Percentiles rank a stretch among this genome's conserved stretches.
These are phyloP conservation scores for Nymphalis urticae DNA, from an alignment of 2,888 invertebrate species.

Conservation along the genomic window DNA sequence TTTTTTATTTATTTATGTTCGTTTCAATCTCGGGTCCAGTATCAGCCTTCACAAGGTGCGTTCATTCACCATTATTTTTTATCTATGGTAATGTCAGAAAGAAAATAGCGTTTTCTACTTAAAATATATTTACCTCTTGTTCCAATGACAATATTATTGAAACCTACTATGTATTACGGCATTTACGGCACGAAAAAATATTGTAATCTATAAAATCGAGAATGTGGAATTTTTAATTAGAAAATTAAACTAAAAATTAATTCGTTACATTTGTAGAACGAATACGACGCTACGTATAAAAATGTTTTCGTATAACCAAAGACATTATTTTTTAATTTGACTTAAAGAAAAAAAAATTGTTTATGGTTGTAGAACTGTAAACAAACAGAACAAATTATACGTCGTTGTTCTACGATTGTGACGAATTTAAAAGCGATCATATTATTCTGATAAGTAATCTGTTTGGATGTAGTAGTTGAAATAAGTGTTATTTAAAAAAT, in stretches of 20 bases:
- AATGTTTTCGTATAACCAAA: neutral
- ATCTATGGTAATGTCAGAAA: slow-evolving; percentile 30
- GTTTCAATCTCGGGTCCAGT: slow-evolving; percentile 58
- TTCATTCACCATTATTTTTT: slow-evolving; percentile 37
- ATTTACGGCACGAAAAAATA: neutral
- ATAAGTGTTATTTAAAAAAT: slow-evolving; percentile 13
- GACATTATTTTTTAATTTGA: too few relatives aligned
- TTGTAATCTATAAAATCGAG: too few relatives aligned
- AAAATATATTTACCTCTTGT: slow-evolving; percentile 53
- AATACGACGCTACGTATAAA: neutral
- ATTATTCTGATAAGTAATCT: too few relatives aligned
- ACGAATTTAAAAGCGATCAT: too few relatives aligned
- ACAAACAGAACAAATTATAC: too few relatives aligned
- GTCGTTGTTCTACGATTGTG: too few relatives aligned
- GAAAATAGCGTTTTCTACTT: slow-evolving; percentile 4
- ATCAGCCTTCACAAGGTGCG: slow-evolving; percentile 43
- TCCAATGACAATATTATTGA: slow-evolving; percentile 66
- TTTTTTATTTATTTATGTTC: slow-evolving; percentile 44
- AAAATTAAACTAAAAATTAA: neutral
- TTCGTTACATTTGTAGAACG: neutral
- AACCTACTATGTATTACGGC: slow-evolving; percentile 21
- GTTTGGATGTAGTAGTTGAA: slow-evolving; percentile 7
- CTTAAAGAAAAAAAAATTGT: too few relatives aligned
- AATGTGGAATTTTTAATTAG: too few relatives aligned
- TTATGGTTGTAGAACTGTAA: too few relatives aligned